Conservation (phyloP, 2,888 invertebrate species). For the Netelia melanura region DNA sequence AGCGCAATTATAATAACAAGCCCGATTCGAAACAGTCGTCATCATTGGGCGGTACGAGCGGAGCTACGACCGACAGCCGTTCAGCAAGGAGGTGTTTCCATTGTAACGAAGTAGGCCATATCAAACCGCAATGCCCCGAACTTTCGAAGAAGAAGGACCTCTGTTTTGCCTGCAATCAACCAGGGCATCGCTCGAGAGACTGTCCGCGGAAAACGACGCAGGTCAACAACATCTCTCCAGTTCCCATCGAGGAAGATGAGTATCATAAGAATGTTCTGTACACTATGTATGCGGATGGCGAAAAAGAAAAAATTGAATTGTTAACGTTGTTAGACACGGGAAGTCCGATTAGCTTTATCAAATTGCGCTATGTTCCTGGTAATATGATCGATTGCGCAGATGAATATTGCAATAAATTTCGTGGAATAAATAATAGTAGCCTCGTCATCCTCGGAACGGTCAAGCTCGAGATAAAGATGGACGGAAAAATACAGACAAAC, state of each 20-base stretch:
- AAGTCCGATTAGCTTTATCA: conserved; percentile 58
- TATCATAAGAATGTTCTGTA: conserved; percentile 37
- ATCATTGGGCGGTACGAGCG: background rate
- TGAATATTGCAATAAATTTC: conserved; percentile 34
- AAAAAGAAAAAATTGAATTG: conserved; percentile 37
- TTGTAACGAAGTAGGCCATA: conserved; percentile 43
- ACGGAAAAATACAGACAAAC: background rate
- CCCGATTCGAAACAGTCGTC: background rate
- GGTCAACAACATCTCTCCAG: conserved; percentile 44
- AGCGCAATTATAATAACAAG: background rate
- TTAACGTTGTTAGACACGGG: conserved; percentile 56
- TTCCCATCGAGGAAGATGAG: conserved; percentile 49
- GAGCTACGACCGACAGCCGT: background rate
- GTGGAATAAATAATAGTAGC: conserved; percentile 49
- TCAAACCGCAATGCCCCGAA: conserved; percentile 14
- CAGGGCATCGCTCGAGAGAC: conserved; percentile 32
- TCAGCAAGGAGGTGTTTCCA: conserved; percentile 36
- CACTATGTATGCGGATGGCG: conserved; percentile 31
- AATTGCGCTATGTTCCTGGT: conserved; percentile 50
- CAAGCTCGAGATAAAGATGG: conserved; percentile 2
- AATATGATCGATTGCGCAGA: conserved; percentile 42
- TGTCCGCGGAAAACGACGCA: conserved; percentile 38
- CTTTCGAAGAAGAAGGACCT: background rate
- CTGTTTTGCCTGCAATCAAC: conserved; percentile 26
- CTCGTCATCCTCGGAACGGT: conserved; percentile 53